These are phyloP conservation scores for Microcaecilia unicolor DNA, from an alignment of 2,797 vertebrate genomes.

Conservation along the genomic window DNA sequence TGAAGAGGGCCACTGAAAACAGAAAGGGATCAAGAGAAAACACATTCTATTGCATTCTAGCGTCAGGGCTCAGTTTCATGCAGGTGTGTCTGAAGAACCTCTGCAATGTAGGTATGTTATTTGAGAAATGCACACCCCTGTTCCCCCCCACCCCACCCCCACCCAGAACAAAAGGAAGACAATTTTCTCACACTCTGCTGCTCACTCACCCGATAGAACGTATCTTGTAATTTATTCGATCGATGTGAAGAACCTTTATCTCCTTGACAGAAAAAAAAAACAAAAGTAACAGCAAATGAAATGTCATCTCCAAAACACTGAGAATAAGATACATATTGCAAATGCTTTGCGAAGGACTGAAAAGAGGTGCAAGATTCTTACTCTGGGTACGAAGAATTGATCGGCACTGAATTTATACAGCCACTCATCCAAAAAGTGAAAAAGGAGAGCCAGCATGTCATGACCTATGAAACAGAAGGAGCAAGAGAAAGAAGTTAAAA, in stretches of 20 bases:
- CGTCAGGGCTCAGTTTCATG: too few relatives aligned
- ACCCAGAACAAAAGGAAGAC: too few relatives aligned
- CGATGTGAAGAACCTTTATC: conserved; percentile 83
- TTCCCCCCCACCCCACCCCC: too few relatives aligned
- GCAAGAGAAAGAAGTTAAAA: background rate
- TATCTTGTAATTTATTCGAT: conserved; percentile 73
- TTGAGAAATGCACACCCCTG: too few relatives aligned
- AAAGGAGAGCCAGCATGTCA: conserved; percentile 87
- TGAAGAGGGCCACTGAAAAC: too few relatives aligned
- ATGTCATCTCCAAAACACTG: too few relatives aligned
- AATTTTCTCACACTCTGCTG: too few relatives aligned
- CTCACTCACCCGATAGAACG: conserved; percentile 93
- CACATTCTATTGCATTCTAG: too few relatives aligned
- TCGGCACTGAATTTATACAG: conserved; percentile 91
- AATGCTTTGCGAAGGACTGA: background rate
- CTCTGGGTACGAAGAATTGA: conserved; percentile 90
- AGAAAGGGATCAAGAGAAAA: too few relatives aligned
- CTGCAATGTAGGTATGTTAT: too few relatives aligned
- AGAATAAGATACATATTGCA: too few relatives aligned
- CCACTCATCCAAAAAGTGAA: conserved; percentile 92
- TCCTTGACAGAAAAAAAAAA: conserved; percentile 56
- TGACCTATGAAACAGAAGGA: conserved; percentile 55
- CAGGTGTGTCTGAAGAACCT: too few relatives aligned
- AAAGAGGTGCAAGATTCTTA: conserved; percentile 37
- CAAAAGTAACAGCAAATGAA: background rate